Percentiles rank a stretch among this genome's conserved stretches.
These are phyloP conservation scores for Epinephelus cyanopodus DNA, from an alignment of 2,113 vertebrate genomes.

Conservation along the genomic window DNA sequence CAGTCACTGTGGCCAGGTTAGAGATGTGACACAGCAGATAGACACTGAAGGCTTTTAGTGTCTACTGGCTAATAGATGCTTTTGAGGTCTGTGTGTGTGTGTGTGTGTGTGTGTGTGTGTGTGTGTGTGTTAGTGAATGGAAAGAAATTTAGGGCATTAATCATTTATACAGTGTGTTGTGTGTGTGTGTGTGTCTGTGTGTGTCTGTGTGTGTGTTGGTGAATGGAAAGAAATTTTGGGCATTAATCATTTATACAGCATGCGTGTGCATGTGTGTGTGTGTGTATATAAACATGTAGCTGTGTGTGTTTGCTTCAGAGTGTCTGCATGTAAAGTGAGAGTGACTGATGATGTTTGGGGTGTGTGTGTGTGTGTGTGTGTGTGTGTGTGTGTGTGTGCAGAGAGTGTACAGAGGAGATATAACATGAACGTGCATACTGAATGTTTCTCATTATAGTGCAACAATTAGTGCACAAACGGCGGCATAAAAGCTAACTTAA, in stretches of 20 bases:
- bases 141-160: too few relatives aligned
- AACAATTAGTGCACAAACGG: conserved; percentile 27
- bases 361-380: not conserved
- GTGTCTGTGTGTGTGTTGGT: too few relatives aligned
- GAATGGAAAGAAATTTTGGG: too few relatives aligned
- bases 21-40: conserved; percentile 42
- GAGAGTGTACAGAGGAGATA: not conserved
- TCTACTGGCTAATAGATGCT: conserved; percentile 31
- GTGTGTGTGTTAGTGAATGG: too few relatives aligned
- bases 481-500: conserved; percentile 4
- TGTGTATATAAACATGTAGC: conserved; percentile 1
- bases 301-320: not conserved
- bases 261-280: not conserved
- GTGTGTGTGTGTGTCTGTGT: too few relatives aligned
- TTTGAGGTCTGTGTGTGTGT: conserved; percentile 18
- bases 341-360: conserved; percentile 39
- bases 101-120: not conserved
- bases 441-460: conserved; percentile 26
- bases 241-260: too few relatives aligned
- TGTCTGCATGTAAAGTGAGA: conserved; percentile 6
- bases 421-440: not conserved
- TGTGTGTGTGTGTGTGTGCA: not conserved
- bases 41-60: conserved; percentile 41
- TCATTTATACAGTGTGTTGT: too few relatives aligned
- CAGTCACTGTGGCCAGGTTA: not conserved